Evolutionary conservation across 2,797 vertebrate species (phyloP), one percentile per base, ranked within the genome.

Genomic region (Chaetophractus vellerosus): DNA sequence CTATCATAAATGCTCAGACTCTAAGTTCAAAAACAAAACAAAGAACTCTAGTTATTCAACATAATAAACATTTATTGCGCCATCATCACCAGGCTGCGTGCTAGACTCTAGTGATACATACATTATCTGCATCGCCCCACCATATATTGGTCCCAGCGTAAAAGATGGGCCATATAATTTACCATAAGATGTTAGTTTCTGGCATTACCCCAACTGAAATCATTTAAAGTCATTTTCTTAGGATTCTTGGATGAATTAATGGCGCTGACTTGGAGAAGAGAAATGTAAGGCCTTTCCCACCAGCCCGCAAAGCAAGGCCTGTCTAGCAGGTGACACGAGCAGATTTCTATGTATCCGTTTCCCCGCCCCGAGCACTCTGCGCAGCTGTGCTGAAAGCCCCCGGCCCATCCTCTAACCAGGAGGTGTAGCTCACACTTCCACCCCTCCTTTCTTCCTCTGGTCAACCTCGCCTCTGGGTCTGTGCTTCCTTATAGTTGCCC

Each of bases 51-150:
- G 52, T 82, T 71, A 48, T 55, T n/a, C 26, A 48, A 1, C 8
- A n/a, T 69, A 50, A 74, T 41, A 31, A 18, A 4, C 57, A 12
- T 50, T 50, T 36, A 38, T 31, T 41, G 11, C 52, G 16, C 24
- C 38, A 8, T 64, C 36, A 9, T 26, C 16, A 8, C 64, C 71
- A 38, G 57, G 16, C 28, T 64, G 5, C 8, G 6, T 5, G 15
- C 41, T 9, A 5, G 14, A 7, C 55, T 11, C n/a, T 6, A 10
- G 24, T 6, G 21, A 61, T 24, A 0, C 0, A 4, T 12, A 6
- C 0, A 0, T 12, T 75, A 6, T 38, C 76, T 3, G 0, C 19
- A 1, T 16, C 8, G 16, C 41, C 36, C 28, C 2, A 15, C 19
- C 1, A 0, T 9, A 6, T 45, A 6, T 45, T 45, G 4, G 3